These are phyloP conservation scores for Campoletis raptor DNA, from an alignment of 2,888 invertebrate species.

Conservation along the genomic window DNA sequence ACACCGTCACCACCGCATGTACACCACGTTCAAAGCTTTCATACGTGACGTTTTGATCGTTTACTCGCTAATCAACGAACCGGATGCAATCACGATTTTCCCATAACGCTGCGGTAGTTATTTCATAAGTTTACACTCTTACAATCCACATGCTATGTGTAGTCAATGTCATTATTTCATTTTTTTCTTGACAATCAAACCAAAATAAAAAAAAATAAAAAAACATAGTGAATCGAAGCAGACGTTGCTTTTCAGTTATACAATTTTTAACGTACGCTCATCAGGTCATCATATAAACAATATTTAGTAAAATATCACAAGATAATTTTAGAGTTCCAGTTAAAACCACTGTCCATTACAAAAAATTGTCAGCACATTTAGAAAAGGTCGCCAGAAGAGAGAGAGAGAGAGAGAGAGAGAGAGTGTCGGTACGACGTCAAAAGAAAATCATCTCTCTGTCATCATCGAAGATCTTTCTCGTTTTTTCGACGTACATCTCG, in stretches of 20 bases:
- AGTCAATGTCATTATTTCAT: too few relatives aligned
- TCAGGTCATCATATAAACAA: neutral
- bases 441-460: conserved; percentile 52
- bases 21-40: conserved; percentile 21
- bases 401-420: too few relatives aligned
- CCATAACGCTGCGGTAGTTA: neutral
- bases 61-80: conserved; percentile 26
- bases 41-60: conserved; percentile 47
- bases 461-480: conserved; percentile 34
- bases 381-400: conserved; percentile 21
- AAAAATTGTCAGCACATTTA: conserved; percentile 15
- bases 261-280: too few relatives aligned
- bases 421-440: neutral
- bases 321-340: neutral
- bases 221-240: too few relatives aligned
- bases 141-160: neutral
- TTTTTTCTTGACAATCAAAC: too few relatives aligned
- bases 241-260: too few relatives aligned
- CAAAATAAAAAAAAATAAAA: too few relatives aligned
- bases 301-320: neutral
- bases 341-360: neutral
- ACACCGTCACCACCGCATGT: neutral
- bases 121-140: neutral
- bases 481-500: conserved; percentile 37
- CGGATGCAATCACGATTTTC: conserved; percentile 23